Evolutionary conservation across 53 echinoderm and acorn worm genomes (phyloP).

Genomic region (Echinarachnius parma): DNA sequence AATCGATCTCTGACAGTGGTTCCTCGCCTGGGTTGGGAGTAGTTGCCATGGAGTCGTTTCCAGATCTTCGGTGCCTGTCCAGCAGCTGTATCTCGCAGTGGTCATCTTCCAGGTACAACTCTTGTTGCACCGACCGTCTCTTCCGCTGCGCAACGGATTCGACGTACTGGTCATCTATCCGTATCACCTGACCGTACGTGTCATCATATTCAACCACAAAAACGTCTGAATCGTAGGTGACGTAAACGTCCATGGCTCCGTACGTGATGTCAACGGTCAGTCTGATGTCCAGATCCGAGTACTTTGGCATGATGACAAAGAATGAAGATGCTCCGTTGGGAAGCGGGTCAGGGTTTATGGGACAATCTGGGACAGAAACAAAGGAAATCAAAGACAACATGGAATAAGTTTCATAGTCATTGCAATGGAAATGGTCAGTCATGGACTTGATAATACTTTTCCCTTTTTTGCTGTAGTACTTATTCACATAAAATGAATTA

Average conservation of each 20-base stretch:
- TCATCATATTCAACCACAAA: conserved; percentile 59
- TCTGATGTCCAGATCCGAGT: conserved; percentile 87
- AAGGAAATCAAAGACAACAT: too few species aligned
- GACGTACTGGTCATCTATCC: conserved; percentile 50
- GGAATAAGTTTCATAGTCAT: too few species aligned
- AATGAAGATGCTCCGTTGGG: conserved; percentile 63
- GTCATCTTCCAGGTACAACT: too few species aligned
- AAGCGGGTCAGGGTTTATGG: conserved; percentile 57
- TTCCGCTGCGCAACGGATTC: conserved; percentile 42
- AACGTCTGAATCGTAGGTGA: conserved; percentile 66
- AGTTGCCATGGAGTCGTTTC: neutral
- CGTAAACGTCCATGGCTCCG: conserved; percentile 82
- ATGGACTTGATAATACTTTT: too few species aligned
- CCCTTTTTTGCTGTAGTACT: too few species aligned
- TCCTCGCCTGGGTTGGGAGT: conserved; percentile 21
- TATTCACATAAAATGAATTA: too few species aligned
- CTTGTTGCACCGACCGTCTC: conserved; percentile 13
- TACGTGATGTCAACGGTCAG: conserved; percentile 85
- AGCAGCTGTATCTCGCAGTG: too few species aligned
- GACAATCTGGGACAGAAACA: conserved; percentile 55
- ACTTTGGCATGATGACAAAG: conserved; percentile 89
- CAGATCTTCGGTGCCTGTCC: conserved; percentile 17
- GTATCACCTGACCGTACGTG: conserved; percentile 56
- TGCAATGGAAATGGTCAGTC: too few species aligned
- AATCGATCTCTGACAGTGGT: conserved; percentile 30